Evolutionary conservation across 2,797 vertebrate species (phyloP), one percentile per base, ranked within the genome.

Genomic region (Uromys caudimaculatus): DNA sequence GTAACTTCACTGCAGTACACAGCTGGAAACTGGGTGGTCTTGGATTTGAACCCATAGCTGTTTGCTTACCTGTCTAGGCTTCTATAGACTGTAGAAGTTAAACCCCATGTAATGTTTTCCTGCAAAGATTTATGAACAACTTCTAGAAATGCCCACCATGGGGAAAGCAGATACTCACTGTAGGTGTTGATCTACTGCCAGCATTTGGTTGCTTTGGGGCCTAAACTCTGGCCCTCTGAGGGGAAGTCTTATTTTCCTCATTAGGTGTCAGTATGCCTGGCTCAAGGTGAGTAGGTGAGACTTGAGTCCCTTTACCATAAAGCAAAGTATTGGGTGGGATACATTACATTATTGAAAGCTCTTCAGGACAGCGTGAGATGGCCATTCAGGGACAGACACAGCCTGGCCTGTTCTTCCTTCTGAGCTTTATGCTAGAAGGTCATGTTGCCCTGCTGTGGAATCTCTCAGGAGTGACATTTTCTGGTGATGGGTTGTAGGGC

Each of bases 261-360:
- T 29, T 47, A 62, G 56, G 0, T 32, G 7, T 52, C 35, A 2
- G 29, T 11, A 7, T 14, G 54, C 23, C 16, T 62, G 79, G n/a
- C 47, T 82, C 14, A 52, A 19, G 4, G 24, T 71, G 78, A 41
- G 32, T 38, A 19, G 19, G 13, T 8, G 69, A 35, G 56, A 82
- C 54, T 32, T 78, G 89, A 89, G 82, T 71, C 16, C 89, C 58
- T 85, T 90, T 41, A 82, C 50, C 58, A 89, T 77, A 73, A 83
- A 47, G 64, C 69, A 41, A 84, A 83, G 47, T 52, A 1, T 52
- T 27, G 4, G 79, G 41, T 85, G 32, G 60, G 35, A 38, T 3
- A 5, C 52, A 35, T 86, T 86, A 54, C 17, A 27, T 87, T 82
- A 86, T 87, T 50, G 38, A 23, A 71, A 89, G 41, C 47, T 50